These are phyloP conservation scores for Pogonomyrmex californicus DNA, from an alignment of 1,140 invertebrate genomes.

Conservation along the genomic window DNA sequence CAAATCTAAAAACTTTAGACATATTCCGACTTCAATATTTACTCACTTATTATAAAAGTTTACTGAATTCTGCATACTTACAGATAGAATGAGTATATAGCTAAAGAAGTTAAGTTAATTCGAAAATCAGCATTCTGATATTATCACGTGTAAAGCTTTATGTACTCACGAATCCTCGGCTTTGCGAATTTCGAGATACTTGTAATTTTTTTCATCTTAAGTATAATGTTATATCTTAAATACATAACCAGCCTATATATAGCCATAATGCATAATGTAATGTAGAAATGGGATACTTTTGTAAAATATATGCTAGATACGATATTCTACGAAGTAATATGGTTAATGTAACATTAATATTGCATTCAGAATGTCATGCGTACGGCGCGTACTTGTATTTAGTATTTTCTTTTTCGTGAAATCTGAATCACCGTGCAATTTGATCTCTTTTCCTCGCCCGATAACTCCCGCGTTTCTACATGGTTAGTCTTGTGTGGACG, in stretches of 20 bases:
- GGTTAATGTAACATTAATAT: neutral
- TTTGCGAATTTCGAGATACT: neutral
- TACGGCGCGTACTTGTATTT: neutral
- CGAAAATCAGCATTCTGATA: slow-evolving; percentile 1
- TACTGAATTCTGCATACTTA: slow-evolving; percentile 5
- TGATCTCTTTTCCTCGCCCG: slow-evolving; percentile 6
- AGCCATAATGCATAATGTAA: neutral
- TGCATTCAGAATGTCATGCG: neutral
- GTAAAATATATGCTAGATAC: neutral
- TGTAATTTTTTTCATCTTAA: neutral
- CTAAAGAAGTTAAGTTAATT: slow-evolving; percentile 8
- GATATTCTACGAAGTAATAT: neutral
- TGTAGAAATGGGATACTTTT: neutral
- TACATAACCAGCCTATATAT: neutral
- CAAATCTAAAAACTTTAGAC: slow-evolving; percentile 19
- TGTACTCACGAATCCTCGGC: neutral
- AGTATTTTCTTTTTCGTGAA: neutral
- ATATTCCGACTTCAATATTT: slow-evolving; percentile 25
- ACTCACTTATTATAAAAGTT: slow-evolving; percentile 36
- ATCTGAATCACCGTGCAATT: slow-evolving; percentile 16
- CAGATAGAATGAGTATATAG: neutral
- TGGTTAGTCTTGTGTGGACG: slow-evolving; percentile 23
- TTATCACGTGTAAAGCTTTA: slow-evolving; percentile 32
- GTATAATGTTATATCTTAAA: too few relatives aligned
- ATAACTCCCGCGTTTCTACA: slow-evolving; percentile 38